Conservation (phyloP, 2,113 vertebrate species). For the Pteronura brasiliensis region DNA sequence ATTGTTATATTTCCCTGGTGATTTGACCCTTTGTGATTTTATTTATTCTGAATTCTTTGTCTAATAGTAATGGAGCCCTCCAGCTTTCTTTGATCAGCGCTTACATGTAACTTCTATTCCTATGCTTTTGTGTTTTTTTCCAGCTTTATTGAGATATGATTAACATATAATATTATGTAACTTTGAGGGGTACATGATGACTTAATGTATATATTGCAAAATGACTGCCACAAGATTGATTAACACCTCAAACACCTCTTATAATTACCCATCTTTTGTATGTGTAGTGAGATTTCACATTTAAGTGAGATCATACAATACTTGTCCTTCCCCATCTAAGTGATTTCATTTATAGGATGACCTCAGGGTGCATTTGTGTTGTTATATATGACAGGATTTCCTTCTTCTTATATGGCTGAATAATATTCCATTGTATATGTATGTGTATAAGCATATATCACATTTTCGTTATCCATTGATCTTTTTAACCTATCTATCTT, state of each 20-base stretch:
- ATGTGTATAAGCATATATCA: neutral
- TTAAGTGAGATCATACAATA: neutral
- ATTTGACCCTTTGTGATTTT: neutral
- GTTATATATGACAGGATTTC: neutral
- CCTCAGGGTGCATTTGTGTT: neutral
- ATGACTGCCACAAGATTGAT: neutral
- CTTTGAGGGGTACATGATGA: neutral
- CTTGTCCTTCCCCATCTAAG: neutral
- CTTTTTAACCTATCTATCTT: neutral
- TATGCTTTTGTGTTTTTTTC: neutral
- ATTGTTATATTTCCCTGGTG: neutral
- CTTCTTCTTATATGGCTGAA: neutral
- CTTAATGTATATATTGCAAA: neutral
- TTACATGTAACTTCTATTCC: neutral
- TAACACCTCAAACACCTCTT: neutral
- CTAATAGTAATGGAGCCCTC: neutral
- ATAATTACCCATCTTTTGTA: neutral
- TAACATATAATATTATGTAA: neutral
- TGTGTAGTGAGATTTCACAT: neutral
- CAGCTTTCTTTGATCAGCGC: neutral
- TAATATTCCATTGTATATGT: neutral
- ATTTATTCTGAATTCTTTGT: neutral
- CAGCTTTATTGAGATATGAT: neutral
- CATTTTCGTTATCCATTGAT: neutral
- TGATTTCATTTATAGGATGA: neutral